Percentiles rank a stretch among this genome's conserved stretches.
These are phyloP conservation scores for Trachelus stipa DNA, from an alignment of 2,888 invertebrate genomes.

Conservation along the genomic window DNA sequence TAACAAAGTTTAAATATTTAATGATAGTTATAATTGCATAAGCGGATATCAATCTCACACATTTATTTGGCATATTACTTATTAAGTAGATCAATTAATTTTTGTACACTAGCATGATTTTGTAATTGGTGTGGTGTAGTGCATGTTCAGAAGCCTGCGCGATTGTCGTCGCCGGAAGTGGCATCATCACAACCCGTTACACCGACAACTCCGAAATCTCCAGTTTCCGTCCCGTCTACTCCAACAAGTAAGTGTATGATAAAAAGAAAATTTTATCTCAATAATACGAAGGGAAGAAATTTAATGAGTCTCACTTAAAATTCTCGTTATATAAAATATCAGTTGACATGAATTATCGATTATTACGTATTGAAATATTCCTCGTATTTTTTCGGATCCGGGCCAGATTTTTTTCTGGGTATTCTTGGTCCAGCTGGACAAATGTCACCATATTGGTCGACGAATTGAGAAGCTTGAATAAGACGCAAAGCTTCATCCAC, in stretches of 20 bases:
- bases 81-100: slow-evolving; percentile 9
- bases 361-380: slow-evolving; percentile 23
- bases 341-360: not conserved
- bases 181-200: slow-evolving; percentile 41
- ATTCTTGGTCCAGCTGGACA: slow-evolving; percentile 38
- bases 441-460: slow-evolving; percentile 87
- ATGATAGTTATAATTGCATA: not conserved
- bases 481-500: slow-evolving; percentile 93
- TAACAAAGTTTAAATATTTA: not conserved
- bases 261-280: slow-evolving; percentile 7
- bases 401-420: not conserved
- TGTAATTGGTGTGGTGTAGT: slow-evolving; percentile 58
- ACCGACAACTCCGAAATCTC: slow-evolving; percentile 53
- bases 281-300: not conserved
- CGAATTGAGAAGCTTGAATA: slow-evolving; percentile 95
- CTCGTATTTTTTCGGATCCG: slow-evolving; percentile 12
- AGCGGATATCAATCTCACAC: not conserved
- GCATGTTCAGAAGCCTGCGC: slow-evolving; percentile 59
- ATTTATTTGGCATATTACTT: slow-evolving; percentile 1
- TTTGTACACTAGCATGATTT: slow-evolving; percentile 36
- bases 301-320: not conserved
- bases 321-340: not conserved
- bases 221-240: slow-evolving; percentile 44
- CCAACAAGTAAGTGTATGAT: slow-evolving; percentile 58
- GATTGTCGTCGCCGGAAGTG: slow-evolving; percentile 49